These are phyloP conservation scores for Zoroaster sp. DNA, from an alignment of 53 echinoderm and acorn worm genomes.

Conservation along the genomic window DNA sequence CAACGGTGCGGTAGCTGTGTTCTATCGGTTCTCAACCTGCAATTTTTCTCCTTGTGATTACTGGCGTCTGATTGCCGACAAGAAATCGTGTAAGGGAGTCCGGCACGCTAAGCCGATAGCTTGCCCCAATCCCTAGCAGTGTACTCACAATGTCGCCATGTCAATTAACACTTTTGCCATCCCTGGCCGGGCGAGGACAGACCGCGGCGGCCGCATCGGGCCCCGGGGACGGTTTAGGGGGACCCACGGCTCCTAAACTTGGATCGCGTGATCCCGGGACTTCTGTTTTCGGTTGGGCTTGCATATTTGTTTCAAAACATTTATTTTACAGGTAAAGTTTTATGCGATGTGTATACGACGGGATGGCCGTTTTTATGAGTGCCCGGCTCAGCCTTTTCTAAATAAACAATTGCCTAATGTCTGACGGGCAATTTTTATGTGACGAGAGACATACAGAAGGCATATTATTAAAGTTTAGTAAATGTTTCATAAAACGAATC, in stretches of 20 bases:
- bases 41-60: background rate
- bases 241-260: background rate
- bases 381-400: slow-evolving; percentile 19
- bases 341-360: background rate
- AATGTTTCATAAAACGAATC: no score
- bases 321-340: background rate
- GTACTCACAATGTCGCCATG: slow-evolving; percentile 58
- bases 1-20: background rate
- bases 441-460: background rate
- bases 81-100: background rate
- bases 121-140: slow-evolving; percentile 28
- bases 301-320: background rate
- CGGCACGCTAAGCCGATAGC: slow-evolving; percentile 16
- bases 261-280: background rate
- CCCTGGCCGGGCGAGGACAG: slow-evolving; percentile 59
- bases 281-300: background rate
- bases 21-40: background rate
- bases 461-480: no score
- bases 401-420: slow-evolving; percentile 16
- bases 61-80: slow-evolving; percentile 15
- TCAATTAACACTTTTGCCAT: slow-evolving; percentile 50
- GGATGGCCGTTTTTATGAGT: background rate
- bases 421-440: background rate
- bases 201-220: slow-evolving; percentile 25
- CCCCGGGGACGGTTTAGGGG: slow-evolving; percentile 36